A percentile compares a stretch with the other conserved stretches of the same genome.
Conservation (phyloP, 2,113 vertebrate species). For the Mustela lutreola region DNA sequence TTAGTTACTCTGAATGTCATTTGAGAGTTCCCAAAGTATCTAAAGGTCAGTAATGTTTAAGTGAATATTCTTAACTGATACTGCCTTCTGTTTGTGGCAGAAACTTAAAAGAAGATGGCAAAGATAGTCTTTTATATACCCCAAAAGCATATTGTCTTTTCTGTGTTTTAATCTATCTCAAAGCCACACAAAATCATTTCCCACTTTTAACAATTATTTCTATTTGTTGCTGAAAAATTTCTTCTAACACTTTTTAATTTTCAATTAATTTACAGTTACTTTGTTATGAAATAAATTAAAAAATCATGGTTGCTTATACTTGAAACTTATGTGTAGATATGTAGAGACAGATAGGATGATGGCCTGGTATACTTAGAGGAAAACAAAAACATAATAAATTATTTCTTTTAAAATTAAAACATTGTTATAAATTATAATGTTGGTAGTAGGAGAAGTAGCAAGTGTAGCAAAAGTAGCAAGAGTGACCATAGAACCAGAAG, state of each 20-base stretch:
- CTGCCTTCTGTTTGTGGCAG: background rate
- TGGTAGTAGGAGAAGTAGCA: background rate
- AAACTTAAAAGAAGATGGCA: background rate
- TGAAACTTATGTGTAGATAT: background rate
- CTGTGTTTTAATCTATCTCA: background rate
- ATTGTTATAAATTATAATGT: background rate
- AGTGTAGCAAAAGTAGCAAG: background rate
- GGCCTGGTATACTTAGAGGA: background rate
- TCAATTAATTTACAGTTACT: background rate
- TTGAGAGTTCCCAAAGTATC: constrained; percentile 27
- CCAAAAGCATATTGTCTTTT: background rate
- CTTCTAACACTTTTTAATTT: background rate
- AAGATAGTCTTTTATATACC: background rate
- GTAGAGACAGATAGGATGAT: background rate
- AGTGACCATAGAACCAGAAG: background rate
- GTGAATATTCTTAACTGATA: background rate
- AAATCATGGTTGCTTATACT: background rate
- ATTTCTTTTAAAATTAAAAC: background rate
- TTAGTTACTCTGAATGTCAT: constrained; percentile 38
- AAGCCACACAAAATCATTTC: background rate
- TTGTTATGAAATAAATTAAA: background rate
- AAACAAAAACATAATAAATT: background rate
- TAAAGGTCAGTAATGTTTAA: constrained; percentile 56
- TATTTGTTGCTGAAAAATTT: constrained; percentile 14
- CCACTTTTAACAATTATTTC: background rate